Evolutionary conservation across 2,113 vertebrate species (phyloP).

Genomic region (Percopsis transmontana): DNA sequence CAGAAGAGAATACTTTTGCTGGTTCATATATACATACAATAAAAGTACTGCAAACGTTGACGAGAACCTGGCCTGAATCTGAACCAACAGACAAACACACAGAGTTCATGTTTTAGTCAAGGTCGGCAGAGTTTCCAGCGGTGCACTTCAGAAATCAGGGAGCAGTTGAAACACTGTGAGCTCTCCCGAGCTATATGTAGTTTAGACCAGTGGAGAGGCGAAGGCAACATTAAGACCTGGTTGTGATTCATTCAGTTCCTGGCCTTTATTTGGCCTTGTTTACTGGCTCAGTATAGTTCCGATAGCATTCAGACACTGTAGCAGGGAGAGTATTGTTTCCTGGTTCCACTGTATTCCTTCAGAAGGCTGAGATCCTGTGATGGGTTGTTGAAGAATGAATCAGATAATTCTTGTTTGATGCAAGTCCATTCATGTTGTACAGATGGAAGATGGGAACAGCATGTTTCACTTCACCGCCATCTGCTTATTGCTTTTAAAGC

Average conservation of each 20-base stretch:
- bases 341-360: conserved; percentile 49
- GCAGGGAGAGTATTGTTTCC: conserved; percentile 59
- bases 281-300: conserved; percentile 44
- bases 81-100: neutral
- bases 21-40: conserved; percentile 2
- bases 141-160: conserved; percentile 28
- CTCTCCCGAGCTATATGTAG: no score
- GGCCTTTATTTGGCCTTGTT: conserved; percentile 62
- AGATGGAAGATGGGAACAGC: conserved; percentile 26
- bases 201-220: neutral
- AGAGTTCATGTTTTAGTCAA: conserved; percentile 2
- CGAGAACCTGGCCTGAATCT: neutral
- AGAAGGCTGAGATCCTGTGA: conserved; percentile 37
- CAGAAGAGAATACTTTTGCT: conserved; percentile 6
- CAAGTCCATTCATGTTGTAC: conserved; percentile 53
- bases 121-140: conserved; percentile 1
- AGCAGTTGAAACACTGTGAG: neutral
- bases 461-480: conserved; percentile 32
- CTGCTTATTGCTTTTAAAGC: conserved; percentile 40
- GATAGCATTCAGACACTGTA: conserved; percentile 71
- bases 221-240: conserved; percentile 36
- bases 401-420: conserved; percentile 33
- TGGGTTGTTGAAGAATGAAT: conserved; percentile 55
- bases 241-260: conserved; percentile 64
- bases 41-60: neutral